A percentile compares a stretch with the other conserved stretches of the same genome.
phyloP scores from a whole-genome alignment of 2,797 vertebrate species.

The Tinamus major region DNA sequence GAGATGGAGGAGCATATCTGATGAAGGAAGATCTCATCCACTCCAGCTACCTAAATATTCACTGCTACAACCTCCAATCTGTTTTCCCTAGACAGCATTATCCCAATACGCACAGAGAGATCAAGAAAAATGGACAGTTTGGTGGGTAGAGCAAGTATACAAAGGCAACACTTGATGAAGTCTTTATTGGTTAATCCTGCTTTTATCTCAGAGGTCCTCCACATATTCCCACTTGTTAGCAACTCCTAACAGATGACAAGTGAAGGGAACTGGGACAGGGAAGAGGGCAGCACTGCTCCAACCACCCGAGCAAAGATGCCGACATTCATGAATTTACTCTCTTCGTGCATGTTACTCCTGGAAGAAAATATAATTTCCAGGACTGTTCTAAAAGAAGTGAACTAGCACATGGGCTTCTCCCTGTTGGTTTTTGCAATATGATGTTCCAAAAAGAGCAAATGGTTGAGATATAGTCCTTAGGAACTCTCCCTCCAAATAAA shows the following conservation, averaged over 20 bases:
- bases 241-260: slow-evolving; percentile 10
- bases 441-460: neutral
- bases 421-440: neutral
- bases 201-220: slow-evolving; percentile 49
- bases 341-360: neutral
- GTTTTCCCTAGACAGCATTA: slow-evolving; percentile 32
- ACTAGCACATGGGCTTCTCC: neutral
- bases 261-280: neutral
- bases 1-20: slow-evolving; percentile 42
- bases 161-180: slow-evolving; percentile 8
- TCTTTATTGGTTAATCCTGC: neutral
- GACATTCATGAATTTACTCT: neutral
- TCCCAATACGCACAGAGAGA: neutral
- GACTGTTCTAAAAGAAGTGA: neutral
- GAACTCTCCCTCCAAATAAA: neutral
- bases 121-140: slow-evolving; percentile 38
- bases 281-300: neutral
- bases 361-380: neutral
- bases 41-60: slow-evolving; percentile 27
- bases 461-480: neutral
- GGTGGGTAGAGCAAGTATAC: slow-evolving; percentile 33
- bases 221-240: neutral
- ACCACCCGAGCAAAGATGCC: neutral
- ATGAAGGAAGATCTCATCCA: slow-evolving; percentile 57
- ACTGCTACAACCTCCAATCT: neutral